A percentile compares a stretch with the other conserved stretches of the same genome.
phyloP scores from a whole-genome alignment of 2,113 vertebrate species.

The Genyomyrus donnyi region DNA sequence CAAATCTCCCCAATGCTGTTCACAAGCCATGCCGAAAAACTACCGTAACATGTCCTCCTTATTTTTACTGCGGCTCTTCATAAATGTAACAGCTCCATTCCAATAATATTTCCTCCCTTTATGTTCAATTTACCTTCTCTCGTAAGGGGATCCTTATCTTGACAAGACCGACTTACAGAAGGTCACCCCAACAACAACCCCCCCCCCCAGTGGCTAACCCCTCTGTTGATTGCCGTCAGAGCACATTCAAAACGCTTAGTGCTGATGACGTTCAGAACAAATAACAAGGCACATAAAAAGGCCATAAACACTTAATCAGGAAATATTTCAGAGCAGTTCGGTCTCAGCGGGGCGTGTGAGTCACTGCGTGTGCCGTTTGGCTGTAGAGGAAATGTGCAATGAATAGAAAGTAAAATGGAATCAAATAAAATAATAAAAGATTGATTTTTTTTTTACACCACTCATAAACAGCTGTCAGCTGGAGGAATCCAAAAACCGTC shows the following conservation, averaged over 20 bases:
- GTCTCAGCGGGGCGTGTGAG: background rate
- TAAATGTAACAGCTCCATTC: background rate
- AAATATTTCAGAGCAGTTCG: background rate
- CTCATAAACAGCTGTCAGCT: background rate
- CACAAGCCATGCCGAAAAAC: background rate
- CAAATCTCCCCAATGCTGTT: background rate
- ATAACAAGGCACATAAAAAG: background rate
- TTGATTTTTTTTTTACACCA: background rate
- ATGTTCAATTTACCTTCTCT: constrained; percentile 1
- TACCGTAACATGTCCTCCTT: no score
- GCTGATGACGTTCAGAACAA: background rate
- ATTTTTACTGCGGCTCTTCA: background rate
- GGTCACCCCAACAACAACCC: background rate
- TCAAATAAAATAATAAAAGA: background rate
- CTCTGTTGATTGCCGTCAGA: background rate
- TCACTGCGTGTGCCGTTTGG: background rate
- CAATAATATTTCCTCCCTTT: background rate
- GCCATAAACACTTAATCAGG: background rate
- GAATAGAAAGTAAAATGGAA: background rate
- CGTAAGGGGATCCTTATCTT: background rate
- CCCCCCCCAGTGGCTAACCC: background rate
- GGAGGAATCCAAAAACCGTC: background rate
- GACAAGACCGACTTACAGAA: background rate
- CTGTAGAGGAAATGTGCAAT: background rate
- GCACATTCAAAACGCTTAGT: background rate